Conservation (phyloP, 1,140 invertebrate genomes). For the Campoletis sonorensis region DNA sequence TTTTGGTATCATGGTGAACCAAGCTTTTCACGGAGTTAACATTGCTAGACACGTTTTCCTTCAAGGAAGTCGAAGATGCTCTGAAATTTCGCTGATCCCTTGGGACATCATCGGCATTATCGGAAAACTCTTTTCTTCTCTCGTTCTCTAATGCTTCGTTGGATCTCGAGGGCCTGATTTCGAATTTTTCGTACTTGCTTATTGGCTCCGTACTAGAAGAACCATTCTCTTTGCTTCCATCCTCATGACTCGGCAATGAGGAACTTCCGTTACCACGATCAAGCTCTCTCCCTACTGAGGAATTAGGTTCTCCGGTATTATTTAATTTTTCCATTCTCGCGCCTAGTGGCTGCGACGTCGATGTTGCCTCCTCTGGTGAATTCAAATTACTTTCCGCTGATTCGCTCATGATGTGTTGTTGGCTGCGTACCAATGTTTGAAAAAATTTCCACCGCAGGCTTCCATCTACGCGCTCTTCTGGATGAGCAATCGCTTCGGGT, state of each 20-base stretch:
- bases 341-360: not conserved
- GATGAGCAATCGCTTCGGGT: not conserved
- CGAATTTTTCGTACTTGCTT: not conserved
- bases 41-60: not conserved
- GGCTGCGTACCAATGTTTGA: constrained; percentile 23
- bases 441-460: not conserved
- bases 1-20: not conserved
- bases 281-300: not conserved
- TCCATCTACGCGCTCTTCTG: not conserved
- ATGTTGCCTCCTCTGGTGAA: not conserved
- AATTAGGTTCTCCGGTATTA: not conserved
- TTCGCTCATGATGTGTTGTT: not conserved
- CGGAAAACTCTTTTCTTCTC: constrained; percentile 30
- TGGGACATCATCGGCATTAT: constrained; percentile 11
- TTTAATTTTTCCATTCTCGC: not conserved
- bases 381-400: constrained; percentile 1
- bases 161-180: not conserved
- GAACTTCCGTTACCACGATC: not conserved
- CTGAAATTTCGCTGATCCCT: constrained; percentile 18
- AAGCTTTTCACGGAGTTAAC: constrained; percentile 9
- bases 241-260: not conserved
- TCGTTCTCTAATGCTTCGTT: not conserved
- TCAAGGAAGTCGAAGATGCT: not conserved
- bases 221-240: not conserved
- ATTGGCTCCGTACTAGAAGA: not conserved